Base-by-base conservation (phyloP, 1,140 invertebrate genomes). In the Drosophila erecta region DNA sequence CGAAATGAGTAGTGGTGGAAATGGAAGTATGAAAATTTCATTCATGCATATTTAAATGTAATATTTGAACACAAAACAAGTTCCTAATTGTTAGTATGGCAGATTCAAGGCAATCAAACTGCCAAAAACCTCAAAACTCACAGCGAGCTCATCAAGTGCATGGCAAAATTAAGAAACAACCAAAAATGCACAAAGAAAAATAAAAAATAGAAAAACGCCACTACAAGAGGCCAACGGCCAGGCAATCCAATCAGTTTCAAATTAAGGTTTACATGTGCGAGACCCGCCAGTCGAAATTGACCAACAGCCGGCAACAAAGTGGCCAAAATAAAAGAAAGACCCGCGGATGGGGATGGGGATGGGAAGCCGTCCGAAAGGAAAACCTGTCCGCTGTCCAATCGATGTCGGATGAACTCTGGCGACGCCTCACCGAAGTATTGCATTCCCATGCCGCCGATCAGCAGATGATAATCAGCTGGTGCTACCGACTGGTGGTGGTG, bases 211-310 rank as follows among this genome's bases (percentile, higher is more conserved):
- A 46, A 54, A 62, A 65, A 58, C 64, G 55, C 69, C 70, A 46
- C 69, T 83, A 73, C 64, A 60, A 67, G 71, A 46, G 60, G 66
- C 78, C 66, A 84, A 79, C 72, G 67, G 67, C 64, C 62, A 67
- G 50, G 59, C 83, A 87, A 89, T 89, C 83, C 79, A 86, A 86
- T 86, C 83, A 86, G 83, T 89, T 87, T 89, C 84, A 76, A 86
- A 86, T 86, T 86, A 86, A 87, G 75, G 83, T 83, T 79, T 87
- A 79, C 83, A 83, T 85, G 85, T 85, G 81, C 81, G 65, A 77
- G 50, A 40, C 41, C 10, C 73, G 40, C 74, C 64, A 58, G 60
- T 24, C 62, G 17, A 55, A 83, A 87, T 83, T 86, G 83, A 83
- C 83, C 83, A 86, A 87, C 76, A 76, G 67, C 51, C 59, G 17